A percentile compares a stretch with the other conserved stretches of the same genome.
phyloP scores from a whole-genome alignment of 2,113 vertebrate genomes.

The Odontesthes bonariensis region DNA sequence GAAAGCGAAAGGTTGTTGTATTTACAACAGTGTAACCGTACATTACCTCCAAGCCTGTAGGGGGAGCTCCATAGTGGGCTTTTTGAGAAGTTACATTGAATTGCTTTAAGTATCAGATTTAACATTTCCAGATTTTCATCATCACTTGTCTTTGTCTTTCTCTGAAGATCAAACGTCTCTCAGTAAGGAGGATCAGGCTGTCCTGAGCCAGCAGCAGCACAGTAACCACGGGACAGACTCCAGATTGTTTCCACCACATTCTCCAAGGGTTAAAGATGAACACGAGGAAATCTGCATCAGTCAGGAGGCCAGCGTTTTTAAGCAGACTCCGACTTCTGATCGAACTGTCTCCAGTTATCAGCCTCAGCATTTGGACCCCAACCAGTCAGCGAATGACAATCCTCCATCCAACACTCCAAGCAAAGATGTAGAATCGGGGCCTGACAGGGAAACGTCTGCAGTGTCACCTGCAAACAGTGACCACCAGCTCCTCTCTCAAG shows the following conservation, averaged over 20 bases:
- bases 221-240: background rate
- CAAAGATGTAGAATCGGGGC: background rate
- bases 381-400: background rate
- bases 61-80: too few relatives aligned
- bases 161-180: constrained; percentile 18
- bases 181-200: background rate
- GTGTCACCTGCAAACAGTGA: constrained; percentile 1
- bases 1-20: too few relatives aligned
- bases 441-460: background rate
- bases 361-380: background rate
- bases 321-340: background rate
- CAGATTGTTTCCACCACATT: background rate
- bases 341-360: background rate
- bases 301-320: constrained; percentile 2
- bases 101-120: background rate
- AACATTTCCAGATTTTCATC: background rate
- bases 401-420: background rate
- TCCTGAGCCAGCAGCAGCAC: constrained; percentile 10
- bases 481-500: background rate
- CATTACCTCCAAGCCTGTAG: too few relatives aligned
- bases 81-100: too few relatives aligned
- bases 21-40: too few relatives aligned
- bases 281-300: constrained; percentile 39
- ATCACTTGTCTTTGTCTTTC: background rate
- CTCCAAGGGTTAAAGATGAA: constrained; percentile 57